phyloP scores from a whole-genome alignment of 2,888 invertebrate genomes.

The Crioceris asparagi region DNA sequence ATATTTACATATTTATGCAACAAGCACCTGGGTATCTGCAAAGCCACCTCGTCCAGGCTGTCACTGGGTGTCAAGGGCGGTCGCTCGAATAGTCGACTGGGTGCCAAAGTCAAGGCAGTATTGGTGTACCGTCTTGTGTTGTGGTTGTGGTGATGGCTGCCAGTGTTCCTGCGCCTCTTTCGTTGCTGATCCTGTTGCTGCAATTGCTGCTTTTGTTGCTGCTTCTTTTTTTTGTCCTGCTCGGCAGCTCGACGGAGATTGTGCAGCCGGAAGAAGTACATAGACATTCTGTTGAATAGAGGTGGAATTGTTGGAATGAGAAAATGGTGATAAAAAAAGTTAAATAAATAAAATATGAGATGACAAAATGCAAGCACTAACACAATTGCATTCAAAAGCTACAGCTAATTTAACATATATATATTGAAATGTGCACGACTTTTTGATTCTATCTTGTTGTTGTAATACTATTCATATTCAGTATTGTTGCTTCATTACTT shows the following conservation, averaged over 20 bases:
- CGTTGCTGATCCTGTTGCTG: slow-evolving; percentile 22
- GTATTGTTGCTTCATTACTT: too few relatives aligned
- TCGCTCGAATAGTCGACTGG: slow-evolving; percentile 73
- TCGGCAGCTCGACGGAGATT: slow-evolving; percentile 80
- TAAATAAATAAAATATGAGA: too few relatives aligned
- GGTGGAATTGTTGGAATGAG: too few relatives aligned
- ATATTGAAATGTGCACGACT: too few relatives aligned
- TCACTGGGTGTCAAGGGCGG: slow-evolving; percentile 77
- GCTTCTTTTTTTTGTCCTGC: slow-evolving; percentile 54
- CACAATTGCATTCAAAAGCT: too few relatives aligned
- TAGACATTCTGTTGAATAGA: slow-evolving; percentile 79
- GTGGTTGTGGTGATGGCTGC: slow-evolving; percentile 33
- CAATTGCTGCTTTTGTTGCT: slow-evolving; percentile 37
- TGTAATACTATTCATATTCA: too few relatives aligned
- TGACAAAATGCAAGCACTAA: too few relatives aligned
- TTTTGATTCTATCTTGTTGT: too few relatives aligned
- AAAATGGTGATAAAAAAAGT: too few relatives aligned
- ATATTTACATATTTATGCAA: too few relatives aligned
- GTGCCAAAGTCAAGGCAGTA: slow-evolving; percentile 54
- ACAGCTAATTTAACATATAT: too few relatives aligned
- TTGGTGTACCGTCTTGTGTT: slow-evolving; percentile 39
- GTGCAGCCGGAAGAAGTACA: slow-evolving; percentile 92
- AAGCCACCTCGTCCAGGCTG: slow-evolving; percentile 83
- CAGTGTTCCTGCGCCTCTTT: slow-evolving; percentile 22
- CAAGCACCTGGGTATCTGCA: slow-evolving; percentile 88